phyloP scores from a whole-genome alignment of 2,113 vertebrate genomes.

The Sminthopsis crassicaudata region DNA sequence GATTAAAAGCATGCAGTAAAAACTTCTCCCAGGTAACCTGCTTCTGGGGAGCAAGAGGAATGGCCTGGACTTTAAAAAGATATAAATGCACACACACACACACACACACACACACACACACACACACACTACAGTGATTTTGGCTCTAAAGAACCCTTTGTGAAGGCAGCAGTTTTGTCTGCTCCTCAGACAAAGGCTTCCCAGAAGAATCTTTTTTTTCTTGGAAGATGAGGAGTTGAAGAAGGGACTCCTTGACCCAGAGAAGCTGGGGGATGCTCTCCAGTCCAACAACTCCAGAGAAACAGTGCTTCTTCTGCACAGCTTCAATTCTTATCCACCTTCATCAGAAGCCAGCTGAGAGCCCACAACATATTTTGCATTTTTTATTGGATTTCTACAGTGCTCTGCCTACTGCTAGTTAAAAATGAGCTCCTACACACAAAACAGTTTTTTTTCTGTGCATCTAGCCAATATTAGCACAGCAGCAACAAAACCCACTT shows the following conservation, averaged over 20 bases:
- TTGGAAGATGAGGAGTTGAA: not conserved
- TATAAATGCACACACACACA: conserved; percentile 70
- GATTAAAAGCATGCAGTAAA: conserved; percentile 64
- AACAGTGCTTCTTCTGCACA: conserved; percentile 32
- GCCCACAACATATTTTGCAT: conserved; percentile 72
- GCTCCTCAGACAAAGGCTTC: conserved; percentile 65
- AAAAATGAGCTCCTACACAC: conserved; percentile 72
- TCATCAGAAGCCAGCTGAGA: conserved; percentile 63
- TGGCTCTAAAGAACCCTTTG: conserved; percentile 75
- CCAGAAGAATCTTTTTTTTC: not conserved
- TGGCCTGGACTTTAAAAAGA: conserved; percentile 79
- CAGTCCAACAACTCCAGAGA: conserved; percentile 38
- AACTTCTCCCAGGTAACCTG: conserved; percentile 24
- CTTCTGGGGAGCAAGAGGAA: conserved; percentile 33
- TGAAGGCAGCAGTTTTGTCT: conserved; percentile 65
- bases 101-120: not conserved
- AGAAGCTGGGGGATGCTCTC: conserved; percentile 57
- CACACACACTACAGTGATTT: conserved; percentile 62
- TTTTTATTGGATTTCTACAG: conserved; percentile 69
- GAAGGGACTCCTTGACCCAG: conserved; percentile 50
- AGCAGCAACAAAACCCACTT: conserved; percentile 19
- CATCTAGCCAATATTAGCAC: conserved; percentile 71
- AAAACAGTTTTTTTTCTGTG: conserved; percentile 73
- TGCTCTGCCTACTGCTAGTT: conserved; percentile 66
- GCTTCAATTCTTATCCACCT: conserved; percentile 35